Base-by-base conservation (phyloP, 2,797 vertebrate species). In the Acridotheres tristis region DNA sequence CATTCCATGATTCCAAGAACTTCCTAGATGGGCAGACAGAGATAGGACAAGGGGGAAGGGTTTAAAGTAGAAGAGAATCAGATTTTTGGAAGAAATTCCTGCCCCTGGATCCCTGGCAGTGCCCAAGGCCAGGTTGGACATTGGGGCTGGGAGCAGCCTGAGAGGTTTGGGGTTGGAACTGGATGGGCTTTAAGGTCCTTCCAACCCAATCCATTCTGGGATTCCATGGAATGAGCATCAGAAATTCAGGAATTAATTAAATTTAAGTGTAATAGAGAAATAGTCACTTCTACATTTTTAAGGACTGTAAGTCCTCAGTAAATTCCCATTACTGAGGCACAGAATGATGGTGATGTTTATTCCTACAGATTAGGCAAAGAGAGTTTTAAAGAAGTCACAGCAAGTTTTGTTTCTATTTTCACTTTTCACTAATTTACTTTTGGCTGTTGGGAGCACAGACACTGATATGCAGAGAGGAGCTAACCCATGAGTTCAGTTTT, bases 81-180 rank as follows among this genome's bases (percentile, higher is more conserved):
- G 30, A 23, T 61, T 4, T 27, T 73, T 19, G 18, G 25, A 34
- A 54, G 21, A 7, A 59, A 59, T 80, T n/a, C 12, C 3, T 42
- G 18, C n/a, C 23, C 29, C 68, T 71, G 66, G 11, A 26, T 26
- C 29, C 25, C 54, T 74, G 53, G n/a, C 0, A 38, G 25, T 40
- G 30, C 0, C 61, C 76, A 22, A 13, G 53, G 45, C 2, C 38
- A 59, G 54, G 76, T 0, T 74, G 77, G 47, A 51, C 0, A 18
- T 18, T 11, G 0, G 69, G 11, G 10, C 25, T 74, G 3, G 48
- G 48, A 74, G 54, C 26, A 61, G 0, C 21, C 34, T 68, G 77
- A 34, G 9, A 68, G 40, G 15, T 42, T 53, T 48, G 40, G 25
- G 15, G 17, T 3, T 74, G 53, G 76, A 59, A 40, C 3, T 14